Conservation (phyloP, 2,113 vertebrate species). For the Cisticola juncidis region DNA sequence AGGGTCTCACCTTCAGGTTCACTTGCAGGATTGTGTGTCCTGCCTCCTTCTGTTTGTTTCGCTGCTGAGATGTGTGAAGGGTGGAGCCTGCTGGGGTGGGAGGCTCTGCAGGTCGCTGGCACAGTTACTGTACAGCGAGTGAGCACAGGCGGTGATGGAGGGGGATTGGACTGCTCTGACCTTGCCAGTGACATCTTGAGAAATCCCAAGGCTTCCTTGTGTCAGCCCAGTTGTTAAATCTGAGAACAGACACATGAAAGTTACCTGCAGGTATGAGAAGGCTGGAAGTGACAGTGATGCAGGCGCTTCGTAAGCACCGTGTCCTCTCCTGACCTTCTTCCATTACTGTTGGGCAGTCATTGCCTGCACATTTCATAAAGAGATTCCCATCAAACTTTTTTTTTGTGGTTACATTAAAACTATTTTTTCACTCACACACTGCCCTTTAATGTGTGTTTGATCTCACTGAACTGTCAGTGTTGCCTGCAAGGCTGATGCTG, state of each 20-base stretch:
- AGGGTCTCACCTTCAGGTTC: not conserved
- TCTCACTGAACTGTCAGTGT: not conserved
- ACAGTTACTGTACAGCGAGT: not conserved
- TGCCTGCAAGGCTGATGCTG: not conserved
- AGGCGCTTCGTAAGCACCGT: not conserved
- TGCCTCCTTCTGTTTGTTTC: not conserved
- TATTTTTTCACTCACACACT: not conserved
- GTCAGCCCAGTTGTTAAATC: not conserved
- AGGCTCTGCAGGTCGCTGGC: not conserved
- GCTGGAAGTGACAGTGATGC: not conserved
- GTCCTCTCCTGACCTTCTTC: conserved; percentile 16
- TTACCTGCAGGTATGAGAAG: not conserved
- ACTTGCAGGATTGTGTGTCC: not conserved
- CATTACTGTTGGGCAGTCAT: not conserved
- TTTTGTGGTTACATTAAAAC: not conserved
- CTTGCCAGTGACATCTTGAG: not conserved
- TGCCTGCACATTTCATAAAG: not conserved
- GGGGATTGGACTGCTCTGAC: not conserved
- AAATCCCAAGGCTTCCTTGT: not conserved
- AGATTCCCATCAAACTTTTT: not conserved
- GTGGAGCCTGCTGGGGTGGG: not conserved
- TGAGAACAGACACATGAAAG: not conserved
- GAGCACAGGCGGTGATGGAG: not conserved
- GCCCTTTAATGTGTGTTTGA: not conserved
- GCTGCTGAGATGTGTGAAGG: not conserved